phyloP scores from a whole-genome alignment of 2,888 invertebrate genomes.

The Pseudoips prasinana region DNA sequence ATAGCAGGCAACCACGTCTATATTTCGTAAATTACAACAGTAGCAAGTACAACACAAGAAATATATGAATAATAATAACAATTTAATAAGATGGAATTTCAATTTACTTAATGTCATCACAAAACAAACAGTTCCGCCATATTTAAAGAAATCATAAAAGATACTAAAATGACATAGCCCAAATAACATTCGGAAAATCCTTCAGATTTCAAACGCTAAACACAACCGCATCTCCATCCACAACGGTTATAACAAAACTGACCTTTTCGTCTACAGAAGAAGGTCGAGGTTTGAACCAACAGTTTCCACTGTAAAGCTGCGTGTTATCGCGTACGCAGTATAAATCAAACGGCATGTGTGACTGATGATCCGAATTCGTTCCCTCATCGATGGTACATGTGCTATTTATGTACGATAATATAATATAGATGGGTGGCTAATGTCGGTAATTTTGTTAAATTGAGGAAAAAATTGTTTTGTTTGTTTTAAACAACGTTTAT shows the following conservation, averaged over 20 bases:
- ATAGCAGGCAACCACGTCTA: too few species aligned
- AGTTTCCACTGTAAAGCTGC: not conserved
- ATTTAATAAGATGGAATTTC: too few species aligned
- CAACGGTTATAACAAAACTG: not conserved
- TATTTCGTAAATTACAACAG: too few species aligned
- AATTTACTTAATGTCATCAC: too few species aligned
- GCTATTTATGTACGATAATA: not conserved
- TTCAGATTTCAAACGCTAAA: too few species aligned
- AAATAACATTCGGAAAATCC: not conserved
- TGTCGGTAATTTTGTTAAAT: not conserved
- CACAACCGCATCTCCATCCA: not conserved
- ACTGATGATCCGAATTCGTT: conserved; percentile 39
- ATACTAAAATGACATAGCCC: not conserved
- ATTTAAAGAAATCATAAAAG: too few species aligned
- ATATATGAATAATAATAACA: too few species aligned
- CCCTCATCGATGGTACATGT: conserved; percentile 30
- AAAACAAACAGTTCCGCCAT: too few species aligned
- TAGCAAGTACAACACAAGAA: too few species aligned
- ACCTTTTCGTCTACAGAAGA: too few species aligned
- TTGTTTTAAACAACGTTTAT: not conserved
- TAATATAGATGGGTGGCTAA: not conserved
- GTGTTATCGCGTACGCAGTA: conserved; percentile 28
- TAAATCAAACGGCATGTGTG: conserved; percentile 50
- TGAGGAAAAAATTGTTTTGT: not conserved
- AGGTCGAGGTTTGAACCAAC: too few species aligned